Conservation (phyloP, 2,888 invertebrate genomes). For the Leptothorax acervorum region DNA sequence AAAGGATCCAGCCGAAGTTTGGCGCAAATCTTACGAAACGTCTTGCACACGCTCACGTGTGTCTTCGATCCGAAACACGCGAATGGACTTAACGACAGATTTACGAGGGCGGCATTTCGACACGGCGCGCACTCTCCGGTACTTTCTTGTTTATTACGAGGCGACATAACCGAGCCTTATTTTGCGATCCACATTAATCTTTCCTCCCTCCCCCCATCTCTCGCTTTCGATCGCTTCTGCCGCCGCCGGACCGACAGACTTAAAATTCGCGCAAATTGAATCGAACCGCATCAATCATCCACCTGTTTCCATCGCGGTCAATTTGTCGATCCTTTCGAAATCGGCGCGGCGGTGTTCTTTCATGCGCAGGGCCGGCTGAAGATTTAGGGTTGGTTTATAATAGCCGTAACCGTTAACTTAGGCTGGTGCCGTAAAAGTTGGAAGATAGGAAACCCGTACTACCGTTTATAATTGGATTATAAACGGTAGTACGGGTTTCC, state of each 20-base stretch:
- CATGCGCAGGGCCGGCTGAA: neutral
- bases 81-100: conserved; percentile 21
- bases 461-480: too few relatives aligned
- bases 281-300: conserved; percentile 63
- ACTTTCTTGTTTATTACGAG: conserved; percentile 29
- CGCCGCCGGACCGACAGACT: conserved; percentile 25
- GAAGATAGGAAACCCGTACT: too few relatives aligned
- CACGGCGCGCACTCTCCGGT: conserved; percentile 1
- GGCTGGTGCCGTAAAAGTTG: too few relatives aligned
- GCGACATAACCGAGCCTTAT: conserved; percentile 52
- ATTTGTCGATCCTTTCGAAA: conserved; percentile 68
- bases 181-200: conserved; percentile 62
- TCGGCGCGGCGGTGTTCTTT: conserved; percentile 40
- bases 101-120: conserved; percentile 52
- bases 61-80: conserved; percentile 3
- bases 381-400: too few relatives aligned
- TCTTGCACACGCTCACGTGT: neutral
- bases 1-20: neutral
- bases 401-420: too few relatives aligned
- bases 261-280: conserved; percentile 65
- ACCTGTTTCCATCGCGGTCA: conserved; percentile 55
- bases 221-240: conserved; percentile 27
- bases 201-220: conserved; percentile 4
- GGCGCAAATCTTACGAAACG: conserved; percentile 16
- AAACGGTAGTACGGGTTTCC: too few relatives aligned